A percentile compares a stretch with the other conserved stretches of the same genome.
Evolutionary conservation across 2,888 invertebrate genomes (phyloP).

Genomic region (Philaethria dido): DNA sequence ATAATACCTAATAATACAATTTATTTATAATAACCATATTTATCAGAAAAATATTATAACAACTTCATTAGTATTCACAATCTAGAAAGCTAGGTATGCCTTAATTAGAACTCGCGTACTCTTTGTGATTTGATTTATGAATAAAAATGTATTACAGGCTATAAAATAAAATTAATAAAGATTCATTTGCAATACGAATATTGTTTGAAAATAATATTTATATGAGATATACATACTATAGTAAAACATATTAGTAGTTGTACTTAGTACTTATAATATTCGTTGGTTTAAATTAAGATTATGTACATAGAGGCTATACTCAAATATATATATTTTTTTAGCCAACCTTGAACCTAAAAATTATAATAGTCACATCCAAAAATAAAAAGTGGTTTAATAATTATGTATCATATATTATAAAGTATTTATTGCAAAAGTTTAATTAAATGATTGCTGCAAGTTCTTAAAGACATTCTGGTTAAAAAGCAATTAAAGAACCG

Average conservation of each 20-base stretch:
- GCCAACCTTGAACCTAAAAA: background rate
- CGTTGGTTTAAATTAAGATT: background rate
- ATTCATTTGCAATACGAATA: conserved; percentile 13
- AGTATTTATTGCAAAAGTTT: conserved; percentile 9
- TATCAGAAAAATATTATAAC: conserved; percentile 17
- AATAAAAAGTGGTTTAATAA: no score
- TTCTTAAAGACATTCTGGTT: conserved; percentile 16
- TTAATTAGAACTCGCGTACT: conserved; percentile 31
- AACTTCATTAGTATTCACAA: conserved; percentile 24
- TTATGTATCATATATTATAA: background rate
- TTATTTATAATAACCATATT: conserved; percentile 16
- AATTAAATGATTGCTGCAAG: conserved; percentile 10
- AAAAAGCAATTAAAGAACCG: conserved; percentile 17
- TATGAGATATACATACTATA: background rate
- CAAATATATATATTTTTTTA: background rate
- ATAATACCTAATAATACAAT: conserved; percentile 11
- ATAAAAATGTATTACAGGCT: conserved; percentile 24
- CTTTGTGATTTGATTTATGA: conserved; percentile 22
- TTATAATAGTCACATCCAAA: background rate
- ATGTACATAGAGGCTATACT: background rate
- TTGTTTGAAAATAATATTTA: background rate
- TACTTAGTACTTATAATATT: no score
- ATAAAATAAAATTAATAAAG: conserved; percentile 19
- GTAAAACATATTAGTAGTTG: background rate
- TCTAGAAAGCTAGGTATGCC: conserved; percentile 23